These are phyloP conservation scores for Schizaphis graminum DNA, from an alignment of 2,888 invertebrate species.

Conservation along the genomic window DNA sequence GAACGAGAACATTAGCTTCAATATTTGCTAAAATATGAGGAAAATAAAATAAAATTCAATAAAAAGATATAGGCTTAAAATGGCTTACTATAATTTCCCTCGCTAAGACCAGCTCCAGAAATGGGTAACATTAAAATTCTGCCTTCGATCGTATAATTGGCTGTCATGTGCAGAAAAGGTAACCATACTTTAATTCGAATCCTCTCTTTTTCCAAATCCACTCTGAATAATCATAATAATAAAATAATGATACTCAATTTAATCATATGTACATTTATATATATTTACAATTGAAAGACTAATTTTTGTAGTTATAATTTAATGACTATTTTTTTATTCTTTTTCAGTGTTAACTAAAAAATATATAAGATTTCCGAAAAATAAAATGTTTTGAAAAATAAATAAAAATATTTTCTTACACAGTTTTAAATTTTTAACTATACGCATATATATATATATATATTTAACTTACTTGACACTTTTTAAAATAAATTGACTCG, in stretches of 20 bases:
- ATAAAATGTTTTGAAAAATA: neutral
- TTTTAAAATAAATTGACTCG: constrained; percentile 77
- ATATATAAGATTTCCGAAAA: neutral
- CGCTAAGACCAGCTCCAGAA: constrained; percentile 72
- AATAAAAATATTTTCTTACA: neutral
- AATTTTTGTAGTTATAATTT: neutral
- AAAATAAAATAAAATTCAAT: constrained; percentile 24
- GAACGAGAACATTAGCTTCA: constrained; percentile 76
- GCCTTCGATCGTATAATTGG: constrained; percentile 79
- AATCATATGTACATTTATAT: neutral
- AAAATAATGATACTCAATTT: neutral
- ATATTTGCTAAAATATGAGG: constrained; percentile 76
- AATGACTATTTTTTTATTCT: neutral
- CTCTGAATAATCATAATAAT: constrained; percentile 71
- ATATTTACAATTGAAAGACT: neutral
- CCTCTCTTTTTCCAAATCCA: constrained; percentile 75
- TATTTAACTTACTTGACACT: constrained; percentile 76
- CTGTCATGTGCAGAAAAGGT: constrained; percentile 77
- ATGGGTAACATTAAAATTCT: constrained; percentile 83
- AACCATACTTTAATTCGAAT: constrained; percentile 77
- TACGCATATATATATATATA: neutral
- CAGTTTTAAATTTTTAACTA: neutral
- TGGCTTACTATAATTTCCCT: constrained; percentile 68
- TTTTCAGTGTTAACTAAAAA: neutral
- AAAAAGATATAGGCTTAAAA: neutral